A percentile compares a stretch with the other conserved stretches of the same genome.
These are phyloP conservation scores for Chelonus insularis DNA, from an alignment of 1,140 invertebrate genomes.

Conservation along the genomic window DNA sequence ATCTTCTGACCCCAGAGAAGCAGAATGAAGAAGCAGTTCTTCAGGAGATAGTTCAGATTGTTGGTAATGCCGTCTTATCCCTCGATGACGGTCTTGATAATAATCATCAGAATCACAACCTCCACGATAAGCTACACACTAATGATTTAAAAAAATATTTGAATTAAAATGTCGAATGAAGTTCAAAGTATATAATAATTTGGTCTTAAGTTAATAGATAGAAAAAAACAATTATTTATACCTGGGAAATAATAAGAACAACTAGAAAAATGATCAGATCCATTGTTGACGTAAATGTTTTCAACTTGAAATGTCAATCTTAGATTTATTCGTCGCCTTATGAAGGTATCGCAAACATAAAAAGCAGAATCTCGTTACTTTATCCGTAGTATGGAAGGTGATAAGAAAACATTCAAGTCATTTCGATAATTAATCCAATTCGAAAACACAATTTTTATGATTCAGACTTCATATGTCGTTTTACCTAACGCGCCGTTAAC, in stretches of 20 bases:
- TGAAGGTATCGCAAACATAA: background rate
- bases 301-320: background rate
- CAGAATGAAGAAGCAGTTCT: too few species aligned
- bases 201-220: too few species aligned
- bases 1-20: too few species aligned
- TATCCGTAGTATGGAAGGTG: conserved; percentile 1
- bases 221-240: too few species aligned
- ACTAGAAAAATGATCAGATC: background rate
- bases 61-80: background rate
- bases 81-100: background rate
- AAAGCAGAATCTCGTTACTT: conserved; percentile 12
- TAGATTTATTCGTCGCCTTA: background rate
- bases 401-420: conserved; percentile 13
- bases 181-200: too few species aligned
- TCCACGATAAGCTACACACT: background rate
- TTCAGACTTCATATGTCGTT: background rate
- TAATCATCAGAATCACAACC: background rate
- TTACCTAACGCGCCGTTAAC: background rate
- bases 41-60: too few species aligned
- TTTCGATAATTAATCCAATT: conserved; percentile 16
- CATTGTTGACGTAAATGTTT: background rate
- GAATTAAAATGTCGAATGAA: too few species aligned
- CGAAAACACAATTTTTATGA: conserved; percentile 6
- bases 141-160: background rate
- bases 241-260: too few species aligned